Evolutionary conservation across 2,888 invertebrate genomes (phyloP).

Genomic region (Agrochola lychnidis): DNA sequence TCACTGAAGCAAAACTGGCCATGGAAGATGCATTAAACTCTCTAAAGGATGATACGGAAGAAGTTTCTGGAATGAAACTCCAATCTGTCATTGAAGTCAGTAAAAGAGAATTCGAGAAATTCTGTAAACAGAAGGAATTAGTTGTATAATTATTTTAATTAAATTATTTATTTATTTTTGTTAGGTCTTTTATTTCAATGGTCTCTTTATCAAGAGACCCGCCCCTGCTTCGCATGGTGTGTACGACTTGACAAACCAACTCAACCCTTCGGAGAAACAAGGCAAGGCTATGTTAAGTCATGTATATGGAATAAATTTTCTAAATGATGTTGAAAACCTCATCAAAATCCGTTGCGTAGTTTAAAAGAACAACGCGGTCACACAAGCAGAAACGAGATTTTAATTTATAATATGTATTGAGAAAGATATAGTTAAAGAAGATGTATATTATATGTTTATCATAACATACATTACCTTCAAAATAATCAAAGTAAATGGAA

Average conservation of each 20-base stretch:
- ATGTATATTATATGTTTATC: neutral
- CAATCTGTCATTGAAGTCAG: conserved; percentile 86
- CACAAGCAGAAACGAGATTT: neutral
- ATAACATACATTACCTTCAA: neutral
- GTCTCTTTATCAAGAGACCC: neutral
- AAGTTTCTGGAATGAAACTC: conserved; percentile 90
- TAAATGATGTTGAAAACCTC: neutral
- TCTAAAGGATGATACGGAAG: conserved; percentile 88
- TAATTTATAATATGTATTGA: neutral
- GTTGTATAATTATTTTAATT: conserved; percentile 25
- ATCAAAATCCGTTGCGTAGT: neutral
- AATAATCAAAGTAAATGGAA: neutral
- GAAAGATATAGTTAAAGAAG: neutral
- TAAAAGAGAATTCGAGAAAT: conserved; percentile 86
- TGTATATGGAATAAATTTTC: neutral
- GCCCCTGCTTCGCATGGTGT: neutral
- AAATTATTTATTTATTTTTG: conserved; percentile 9
- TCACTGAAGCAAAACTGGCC: conserved; percentile 86
- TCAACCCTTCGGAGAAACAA: no score
- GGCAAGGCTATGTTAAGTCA: no score
- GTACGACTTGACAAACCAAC: neutral
- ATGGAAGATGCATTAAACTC: conserved; percentile 84
- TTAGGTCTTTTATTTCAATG: neutral
- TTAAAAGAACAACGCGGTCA: neutral
- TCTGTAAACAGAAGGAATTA: conserved; percentile 85